phyloP scores from a whole-genome alignment of 2,797 vertebrate species.

The Neostethus bicornis region DNA sequence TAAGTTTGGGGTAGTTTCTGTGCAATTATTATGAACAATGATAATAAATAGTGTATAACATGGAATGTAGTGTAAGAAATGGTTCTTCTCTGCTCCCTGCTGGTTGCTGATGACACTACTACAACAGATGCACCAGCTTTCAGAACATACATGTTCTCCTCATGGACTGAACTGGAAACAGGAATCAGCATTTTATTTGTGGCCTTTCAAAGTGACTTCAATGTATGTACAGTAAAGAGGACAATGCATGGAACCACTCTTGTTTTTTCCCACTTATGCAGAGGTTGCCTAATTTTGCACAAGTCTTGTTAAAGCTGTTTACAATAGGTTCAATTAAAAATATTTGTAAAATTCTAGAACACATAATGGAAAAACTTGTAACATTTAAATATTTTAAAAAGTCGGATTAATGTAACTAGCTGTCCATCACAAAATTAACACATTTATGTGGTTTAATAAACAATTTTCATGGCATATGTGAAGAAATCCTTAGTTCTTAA shows the following conservation, averaged over 20 bases:
- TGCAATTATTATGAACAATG: accelerated
- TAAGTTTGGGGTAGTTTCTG: no score
- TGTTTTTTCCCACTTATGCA: not conserved
- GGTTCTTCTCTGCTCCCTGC: conserved; percentile 57
- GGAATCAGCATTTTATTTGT: not conserved
- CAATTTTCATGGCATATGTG: no score
- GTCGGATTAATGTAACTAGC: no score
- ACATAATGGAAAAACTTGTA: no score
- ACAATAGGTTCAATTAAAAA: no score
- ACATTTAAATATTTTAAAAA: no score
- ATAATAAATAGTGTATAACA: not conserved
- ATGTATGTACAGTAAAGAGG: not conserved
- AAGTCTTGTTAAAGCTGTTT: not conserved
- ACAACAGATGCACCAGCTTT: not conserved
- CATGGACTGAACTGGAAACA: conserved; percentile 6
- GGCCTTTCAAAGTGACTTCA: not conserved
- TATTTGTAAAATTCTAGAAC: no score
- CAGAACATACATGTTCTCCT: not conserved
- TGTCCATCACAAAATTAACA: no score
- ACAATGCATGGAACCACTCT: not conserved
- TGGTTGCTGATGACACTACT: conserved; percentile 43
- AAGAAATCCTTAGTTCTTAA: no score
- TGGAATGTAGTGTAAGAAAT: not conserved
- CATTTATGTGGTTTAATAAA: no score
- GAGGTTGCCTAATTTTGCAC: not conserved